A percentile compares a stretch with the other conserved stretches of the same genome.
phyloP scores from a whole-genome alignment of 2,113 vertebrate genomes.

The Puntigrus tetrazona region DNA sequence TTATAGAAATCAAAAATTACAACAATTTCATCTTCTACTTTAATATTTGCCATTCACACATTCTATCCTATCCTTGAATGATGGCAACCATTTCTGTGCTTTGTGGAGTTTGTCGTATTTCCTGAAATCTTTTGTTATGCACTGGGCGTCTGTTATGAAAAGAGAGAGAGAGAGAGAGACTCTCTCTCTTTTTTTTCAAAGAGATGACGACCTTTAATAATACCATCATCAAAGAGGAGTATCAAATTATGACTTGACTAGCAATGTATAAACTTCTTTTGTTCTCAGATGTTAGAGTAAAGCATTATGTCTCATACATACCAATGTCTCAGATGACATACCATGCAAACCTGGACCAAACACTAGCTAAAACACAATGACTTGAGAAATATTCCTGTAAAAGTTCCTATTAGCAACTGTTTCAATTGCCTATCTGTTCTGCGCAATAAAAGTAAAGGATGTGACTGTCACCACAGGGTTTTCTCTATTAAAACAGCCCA shows the following conservation, averaged over 20 bases:
- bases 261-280: constrained; percentile 46
- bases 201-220: constrained; percentile 40
- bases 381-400: not conserved
- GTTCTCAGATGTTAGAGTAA: constrained; percentile 42
- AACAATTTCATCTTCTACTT: not conserved
- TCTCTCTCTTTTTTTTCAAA: not conserved
- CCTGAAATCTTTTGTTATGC: constrained; percentile 34
- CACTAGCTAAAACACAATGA: not conserved
- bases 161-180: not conserved
- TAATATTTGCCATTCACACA: not conserved
- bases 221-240: constrained; percentile 50
- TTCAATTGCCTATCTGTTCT: not conserved
- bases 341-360: not conserved
- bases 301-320: constrained; percentile 30
- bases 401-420: not conserved
- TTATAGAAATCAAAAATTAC: not conserved
- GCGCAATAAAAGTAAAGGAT: not conserved
- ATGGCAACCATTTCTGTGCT: not conserved
- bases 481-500: not conserved
- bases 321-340: constrained; percentile 18
- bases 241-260: constrained; percentile 47
- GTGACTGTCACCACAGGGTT: not conserved
- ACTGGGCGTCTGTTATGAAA: not conserved
- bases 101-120: not conserved
- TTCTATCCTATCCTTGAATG: not conserved